A percentile compares a stretch with the other conserved stretches of the same genome.
These are phyloP conservation scores for Ditula angustiorana DNA, from an alignment of 2,888 invertebrate genomes.

Conservation along the genomic window DNA sequence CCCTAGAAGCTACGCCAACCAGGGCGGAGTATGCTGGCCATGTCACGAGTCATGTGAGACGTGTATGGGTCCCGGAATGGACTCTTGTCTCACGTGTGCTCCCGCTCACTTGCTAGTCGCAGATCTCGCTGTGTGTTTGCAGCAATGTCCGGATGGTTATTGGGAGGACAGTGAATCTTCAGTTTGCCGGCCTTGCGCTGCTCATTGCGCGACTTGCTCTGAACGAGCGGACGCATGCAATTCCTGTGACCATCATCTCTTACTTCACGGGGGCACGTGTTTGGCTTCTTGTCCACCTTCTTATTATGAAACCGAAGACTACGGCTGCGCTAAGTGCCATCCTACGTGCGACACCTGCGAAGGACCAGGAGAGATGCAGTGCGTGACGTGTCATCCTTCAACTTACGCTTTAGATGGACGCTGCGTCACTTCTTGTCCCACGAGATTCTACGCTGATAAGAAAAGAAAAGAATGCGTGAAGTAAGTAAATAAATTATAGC, in stretches of 20 bases:
- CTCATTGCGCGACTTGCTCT: conserved; percentile 94
- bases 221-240: conserved; percentile 93
- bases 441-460: conserved; percentile 90
- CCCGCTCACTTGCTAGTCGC: conserved; percentile 93
- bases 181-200: conserved; percentile 93
- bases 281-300: conserved; percentile 93
- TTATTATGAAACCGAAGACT: conserved; percentile 94
- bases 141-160: conserved; percentile 95
- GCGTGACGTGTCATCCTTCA: conserved; percentile 92
- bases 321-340: conserved; percentile 93
- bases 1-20: conserved; percentile 92
- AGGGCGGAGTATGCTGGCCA: conserved; percentile 92
- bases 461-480: conserved; percentile 92
- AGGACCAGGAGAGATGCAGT: conserved; percentile 91
- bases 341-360: conserved; percentile 92
- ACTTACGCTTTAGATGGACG: conserved; percentile 89
- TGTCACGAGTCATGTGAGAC: conserved; percentile 96
- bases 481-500: conserved; percentile 60
- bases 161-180: conserved; percentile 91
- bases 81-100: conserved; percentile 93
- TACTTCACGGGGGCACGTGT: conserved; percentile 93
- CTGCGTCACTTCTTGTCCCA: conserved; percentile 90
- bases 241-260: conserved; percentile 94
- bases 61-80: conserved; percentile 94
- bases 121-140: conserved; percentile 94